Base-by-base conservation (phyloP, 2,113 vertebrate genomes). In the Aptenodytes forsteri region DNA sequence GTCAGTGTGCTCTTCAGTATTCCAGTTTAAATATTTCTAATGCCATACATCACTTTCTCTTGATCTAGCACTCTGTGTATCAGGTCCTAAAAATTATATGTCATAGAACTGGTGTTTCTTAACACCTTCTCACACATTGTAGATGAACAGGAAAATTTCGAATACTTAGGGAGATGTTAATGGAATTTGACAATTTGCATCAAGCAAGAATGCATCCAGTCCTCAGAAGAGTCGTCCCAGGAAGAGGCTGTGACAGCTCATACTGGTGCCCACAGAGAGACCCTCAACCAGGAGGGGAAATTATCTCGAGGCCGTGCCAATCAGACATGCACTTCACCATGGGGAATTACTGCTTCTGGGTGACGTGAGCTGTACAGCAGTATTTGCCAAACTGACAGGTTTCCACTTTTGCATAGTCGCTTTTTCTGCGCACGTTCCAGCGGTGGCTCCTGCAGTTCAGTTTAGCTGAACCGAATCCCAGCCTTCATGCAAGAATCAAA, bases 191-290 rank as follows among this genome's bases (percentile, higher is more conserved):
- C 38, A 56, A 40, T 32, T 61, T 52, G 21, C 40, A 47, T 49
- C 54, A 70, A 13, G 19, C n/a, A 38, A 11, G 34, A 54, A 18
- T 0, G 1, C 10, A 11, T 30, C 46, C 66, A 50, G 46, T 25
- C 36, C 49, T 81, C 21, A n/a, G 62, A 38, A 30, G 38, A 36
- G 13, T 11, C 52, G 46, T 4, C 22, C 50, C 0, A 0, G 34
- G 59, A 19, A 38, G 61, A 79, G 34, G 38, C 0, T 76, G 66
- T 73, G 58, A 49, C 66, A 50, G 3, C 58, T 93, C 71, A 17
- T 22, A 56, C 6, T 0, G 0, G 30, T 32, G 27, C 32, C 40
- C 9, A 3, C 22, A 64, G 62, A 54, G 19, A 40, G 1, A 7
- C 11, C 62, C 66, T 29, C 42, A 65, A 15, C 25, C 34, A 64